phyloP scores from a whole-genome alignment of 2,797 vertebrate species.

The Hephaestus fuliginosus region DNA sequence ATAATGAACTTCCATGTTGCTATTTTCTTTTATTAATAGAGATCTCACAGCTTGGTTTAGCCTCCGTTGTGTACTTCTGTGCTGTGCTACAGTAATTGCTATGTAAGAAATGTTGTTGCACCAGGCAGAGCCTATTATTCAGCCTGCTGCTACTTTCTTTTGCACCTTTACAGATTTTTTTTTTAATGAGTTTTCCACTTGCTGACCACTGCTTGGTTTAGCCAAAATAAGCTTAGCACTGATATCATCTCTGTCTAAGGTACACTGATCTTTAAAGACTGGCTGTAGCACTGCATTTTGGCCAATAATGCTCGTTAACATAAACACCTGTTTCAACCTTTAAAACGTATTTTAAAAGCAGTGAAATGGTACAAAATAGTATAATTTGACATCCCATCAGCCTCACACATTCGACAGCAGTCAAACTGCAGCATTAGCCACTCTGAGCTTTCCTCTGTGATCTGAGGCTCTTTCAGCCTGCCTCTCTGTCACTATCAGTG shows the following conservation, averaged over 20 bases:
- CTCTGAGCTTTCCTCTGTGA: slow-evolving; percentile 24
- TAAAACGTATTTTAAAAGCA: slow-evolving; percentile 1
- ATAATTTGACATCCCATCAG: slow-evolving; percentile 21
- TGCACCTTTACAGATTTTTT: slow-evolving; percentile 12
- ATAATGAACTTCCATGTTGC: slow-evolving; percentile 56
- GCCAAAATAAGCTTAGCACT: slow-evolving; percentile 29
- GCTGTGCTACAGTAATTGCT: not conserved
- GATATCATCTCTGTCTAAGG: slow-evolving; percentile 26
- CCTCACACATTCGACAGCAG: not conserved
- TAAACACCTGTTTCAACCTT: slow-evolving; percentile 21
- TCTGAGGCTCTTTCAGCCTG: not conserved
- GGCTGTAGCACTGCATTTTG: slow-evolving; percentile 5
- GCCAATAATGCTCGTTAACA: slow-evolving; percentile 15
- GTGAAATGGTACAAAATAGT: not conserved
- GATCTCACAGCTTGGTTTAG: not conserved
- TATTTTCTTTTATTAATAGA: slow-evolving; percentile 46
- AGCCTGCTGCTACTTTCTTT: not conserved
- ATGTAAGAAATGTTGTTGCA: not conserved
- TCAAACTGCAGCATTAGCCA: slow-evolving; percentile 14
- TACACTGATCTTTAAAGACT: slow-evolving; percentile 29
- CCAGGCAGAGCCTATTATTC: slow-evolving; percentile 16
- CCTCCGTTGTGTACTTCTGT: not conserved
- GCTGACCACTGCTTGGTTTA: slow-evolving; percentile 36
- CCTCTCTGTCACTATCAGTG: not conserved
- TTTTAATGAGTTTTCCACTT: slow-evolving; percentile 50